Evolutionary conservation across 2,888 invertebrate genomes (phyloP).

Genomic region (Nomada goodeniana): DNA sequence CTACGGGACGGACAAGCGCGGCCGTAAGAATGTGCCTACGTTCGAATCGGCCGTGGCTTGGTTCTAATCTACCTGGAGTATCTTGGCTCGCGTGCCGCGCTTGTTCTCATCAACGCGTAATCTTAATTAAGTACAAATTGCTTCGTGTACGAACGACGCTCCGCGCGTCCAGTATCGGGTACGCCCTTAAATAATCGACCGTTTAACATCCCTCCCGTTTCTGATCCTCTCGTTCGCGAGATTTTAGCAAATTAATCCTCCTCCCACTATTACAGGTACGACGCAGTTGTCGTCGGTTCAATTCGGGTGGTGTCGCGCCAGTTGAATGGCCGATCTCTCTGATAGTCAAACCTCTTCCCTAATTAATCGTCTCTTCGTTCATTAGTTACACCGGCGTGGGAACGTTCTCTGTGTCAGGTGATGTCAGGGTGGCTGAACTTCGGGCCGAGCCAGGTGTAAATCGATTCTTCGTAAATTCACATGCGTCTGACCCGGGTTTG

Average conservation of each 20-base stretch:
- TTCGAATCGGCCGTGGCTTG: constrained; percentile 34
- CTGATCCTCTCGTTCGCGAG: neutral
- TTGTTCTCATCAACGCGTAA: constrained; percentile 73
- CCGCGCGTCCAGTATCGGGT: constrained; percentile 31
- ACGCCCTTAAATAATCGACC: constrained; percentile 42
- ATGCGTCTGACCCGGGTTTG: neutral
- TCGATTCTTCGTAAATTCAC: constrained; percentile 15
- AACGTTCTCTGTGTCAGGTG: constrained; percentile 11
- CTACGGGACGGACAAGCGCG: constrained; percentile 29
- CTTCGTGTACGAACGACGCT: constrained; percentile 52
- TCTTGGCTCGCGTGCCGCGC: constrained; percentile 64
- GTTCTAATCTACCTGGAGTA: constrained; percentile 60
- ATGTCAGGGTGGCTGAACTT: neutral
- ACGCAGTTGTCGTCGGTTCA: neutral
- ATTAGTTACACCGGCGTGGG: neutral
- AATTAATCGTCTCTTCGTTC: neutral
- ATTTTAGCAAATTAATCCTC: constrained; percentile 22
- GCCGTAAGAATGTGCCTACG: constrained; percentile 38
- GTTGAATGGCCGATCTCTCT: no score
- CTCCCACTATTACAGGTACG: neutral
- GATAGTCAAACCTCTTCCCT: no score
- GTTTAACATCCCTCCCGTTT: constrained; percentile 34
- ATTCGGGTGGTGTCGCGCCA: no score
- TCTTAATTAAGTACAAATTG: constrained; percentile 75
- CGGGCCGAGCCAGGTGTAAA: neutral